phyloP scores from a whole-genome alignment of 2,888 invertebrate species.

The Chalcis sispes region DNA sequence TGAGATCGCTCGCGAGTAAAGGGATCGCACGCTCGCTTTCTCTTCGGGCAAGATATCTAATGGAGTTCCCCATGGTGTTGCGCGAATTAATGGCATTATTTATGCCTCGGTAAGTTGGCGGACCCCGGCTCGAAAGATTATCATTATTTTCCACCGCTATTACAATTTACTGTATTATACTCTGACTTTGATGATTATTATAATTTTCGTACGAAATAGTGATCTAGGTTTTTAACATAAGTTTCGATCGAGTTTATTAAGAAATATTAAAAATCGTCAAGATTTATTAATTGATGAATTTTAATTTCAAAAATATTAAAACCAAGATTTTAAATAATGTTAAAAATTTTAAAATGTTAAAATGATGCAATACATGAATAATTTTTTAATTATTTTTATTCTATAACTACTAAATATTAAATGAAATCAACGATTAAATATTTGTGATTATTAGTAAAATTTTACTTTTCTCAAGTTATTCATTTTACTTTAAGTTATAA shows the following conservation, averaged over 20 bases:
- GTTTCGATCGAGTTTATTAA: no score
- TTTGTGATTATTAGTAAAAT: no score
- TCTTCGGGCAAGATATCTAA: conserved; percentile 49
- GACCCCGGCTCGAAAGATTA: conserved; percentile 22
- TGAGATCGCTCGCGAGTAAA: conserved; percentile 15
- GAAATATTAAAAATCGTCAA: not conserved
- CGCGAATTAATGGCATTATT: conserved; percentile 44
- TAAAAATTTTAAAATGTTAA: no score
- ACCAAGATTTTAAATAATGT: no score
- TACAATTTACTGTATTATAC: conserved; percentile 25
- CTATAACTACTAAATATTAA: no score
- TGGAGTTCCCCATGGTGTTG: conserved; percentile 33
- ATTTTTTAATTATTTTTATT: no score
- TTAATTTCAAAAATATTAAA: no score
- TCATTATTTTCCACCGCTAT: conserved; percentile 33
- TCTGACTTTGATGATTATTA: conserved; percentile 2
- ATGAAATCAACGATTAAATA: no score
- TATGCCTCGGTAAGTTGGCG: conserved; percentile 30
- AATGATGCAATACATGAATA: no score
- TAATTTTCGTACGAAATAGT: conserved; percentile 7
- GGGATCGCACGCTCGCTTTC: conserved; percentile 14
- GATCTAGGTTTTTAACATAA: conserved; percentile 9
- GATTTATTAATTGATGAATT: not conserved
- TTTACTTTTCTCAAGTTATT: no score
- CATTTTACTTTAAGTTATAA: no score